Percentiles rank a stretch among this genome's conserved stretches.
Conservation (phyloP, 1,140 invertebrate genomes). For the Dinoponera quadriceps region DNA sequence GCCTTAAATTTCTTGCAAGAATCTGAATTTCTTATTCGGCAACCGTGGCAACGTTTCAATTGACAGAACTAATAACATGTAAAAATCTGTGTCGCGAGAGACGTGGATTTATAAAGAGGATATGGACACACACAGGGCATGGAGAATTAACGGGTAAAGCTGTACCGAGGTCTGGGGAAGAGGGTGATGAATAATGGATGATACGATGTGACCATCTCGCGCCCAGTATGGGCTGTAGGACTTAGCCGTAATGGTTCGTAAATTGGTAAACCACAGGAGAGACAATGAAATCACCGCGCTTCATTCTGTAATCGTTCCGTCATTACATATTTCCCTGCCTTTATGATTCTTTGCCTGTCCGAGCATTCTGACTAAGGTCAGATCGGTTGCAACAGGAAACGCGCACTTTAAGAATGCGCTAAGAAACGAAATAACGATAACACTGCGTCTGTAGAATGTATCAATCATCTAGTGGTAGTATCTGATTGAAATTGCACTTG, state of each 20-base stretch:
- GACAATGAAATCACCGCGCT: slow-evolving; percentile 79
- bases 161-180: slow-evolving; percentile 71
- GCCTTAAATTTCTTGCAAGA: no score
- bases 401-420: not conserved
- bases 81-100: slow-evolving; percentile 62
- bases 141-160: slow-evolving; percentile 62
- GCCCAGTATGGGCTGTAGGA: slow-evolving; percentile 77
- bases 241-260: slow-evolving; percentile 81
- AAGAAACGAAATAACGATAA: not conserved
- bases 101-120: slow-evolving; percentile 63
- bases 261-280: slow-evolving; percentile 81
- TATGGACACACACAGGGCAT: slow-evolving; percentile 24
- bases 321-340: slow-evolving; percentile 78
- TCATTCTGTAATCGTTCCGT: slow-evolving; percentile 77
- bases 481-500: no score
- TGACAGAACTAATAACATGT: slow-evolving; percentile 48
- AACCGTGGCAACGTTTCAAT: slow-evolving; percentile 42
- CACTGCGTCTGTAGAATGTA: no score
- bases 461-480: no score
- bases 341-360: slow-evolving; percentile 66
- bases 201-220: slow-evolving; percentile 78
- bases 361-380: slow-evolving; percentile 49
- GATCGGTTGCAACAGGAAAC: slow-evolving; percentile 10
- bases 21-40: no score
- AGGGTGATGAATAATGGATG: slow-evolving; percentile 84